A percentile compares a stretch with the other conserved stretches of the same genome.
Conservation (phyloP, 2,888 invertebrate genomes). For the Eupithecia abbreviata region DNA sequence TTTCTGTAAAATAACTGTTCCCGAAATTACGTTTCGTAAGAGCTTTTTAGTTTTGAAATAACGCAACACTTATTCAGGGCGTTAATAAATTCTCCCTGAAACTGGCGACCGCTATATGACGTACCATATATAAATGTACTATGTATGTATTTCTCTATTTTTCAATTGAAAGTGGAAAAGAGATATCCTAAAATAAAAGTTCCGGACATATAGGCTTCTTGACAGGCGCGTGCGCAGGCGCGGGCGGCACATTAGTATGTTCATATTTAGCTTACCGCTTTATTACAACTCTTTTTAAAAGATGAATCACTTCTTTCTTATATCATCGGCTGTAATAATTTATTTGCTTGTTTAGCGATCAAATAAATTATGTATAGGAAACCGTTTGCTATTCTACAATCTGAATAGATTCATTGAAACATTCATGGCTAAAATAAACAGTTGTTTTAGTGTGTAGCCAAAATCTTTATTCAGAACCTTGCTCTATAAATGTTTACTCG, state of each 20-base stretch:
- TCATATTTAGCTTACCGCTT: background rate
- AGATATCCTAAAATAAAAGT: too few species aligned
- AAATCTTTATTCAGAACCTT: background rate
- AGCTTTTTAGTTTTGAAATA: conserved; percentile 29
- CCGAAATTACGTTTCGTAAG: conserved; percentile 26
- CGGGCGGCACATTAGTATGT: too few species aligned
- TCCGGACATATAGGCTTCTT: too few species aligned
- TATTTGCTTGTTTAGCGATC: conserved; percentile 8
- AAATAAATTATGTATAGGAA: conserved; percentile 6
- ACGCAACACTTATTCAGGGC: conserved; percentile 14
- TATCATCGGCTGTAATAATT: conserved; percentile 1
- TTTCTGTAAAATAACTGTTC: conserved; percentile 22
- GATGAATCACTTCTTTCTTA: conserved; percentile 7
- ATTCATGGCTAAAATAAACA: conserved; percentile 8
- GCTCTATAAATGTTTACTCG: background rate
- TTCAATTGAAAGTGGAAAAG: background rate
- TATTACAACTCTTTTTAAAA: background rate
- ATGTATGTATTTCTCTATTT: background rate
- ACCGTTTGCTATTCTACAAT: conserved; percentile 8
- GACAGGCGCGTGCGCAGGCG: too few species aligned
- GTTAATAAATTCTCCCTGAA: background rate
- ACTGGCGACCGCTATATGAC: background rate
- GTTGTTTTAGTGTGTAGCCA: conserved; percentile 1
- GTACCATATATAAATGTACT: background rate
- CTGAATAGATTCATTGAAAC: conserved; percentile 10